Conservation (phyloP, 1,140 invertebrate genomes). For the Plodia interpunctella region DNA sequence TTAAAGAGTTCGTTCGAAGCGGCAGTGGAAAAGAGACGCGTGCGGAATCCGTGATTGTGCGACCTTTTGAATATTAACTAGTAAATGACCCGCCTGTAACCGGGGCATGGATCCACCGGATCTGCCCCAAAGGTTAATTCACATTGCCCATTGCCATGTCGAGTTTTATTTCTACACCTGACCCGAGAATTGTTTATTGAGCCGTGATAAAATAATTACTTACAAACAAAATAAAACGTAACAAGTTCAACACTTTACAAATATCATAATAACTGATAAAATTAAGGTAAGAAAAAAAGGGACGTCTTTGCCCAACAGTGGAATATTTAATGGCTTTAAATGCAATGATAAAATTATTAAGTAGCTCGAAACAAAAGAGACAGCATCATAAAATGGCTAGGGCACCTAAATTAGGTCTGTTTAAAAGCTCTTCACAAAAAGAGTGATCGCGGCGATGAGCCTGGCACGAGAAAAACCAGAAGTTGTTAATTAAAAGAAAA, state of each 20-base stretch:
- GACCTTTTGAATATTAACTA: constrained; percentile 70
- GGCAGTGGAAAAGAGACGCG: constrained; percentile 49
- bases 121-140: constrained; percentile 49
- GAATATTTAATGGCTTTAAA: too few relatives aligned
- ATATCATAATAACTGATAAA: too few relatives aligned
- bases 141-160: constrained; percentile 25
- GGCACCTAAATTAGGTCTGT: constrained; percentile 10
- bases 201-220: constrained; percentile 5
- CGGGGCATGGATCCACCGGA: constrained; percentile 41
- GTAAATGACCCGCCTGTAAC: constrained; percentile 54
- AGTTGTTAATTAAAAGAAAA: constrained; percentile 48
- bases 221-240: too few relatives aligned
- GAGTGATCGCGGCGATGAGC: constrained; percentile 14
- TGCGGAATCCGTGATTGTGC: constrained; percentile 58
- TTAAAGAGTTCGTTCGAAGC: constrained; percentile 40
- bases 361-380: background rate
- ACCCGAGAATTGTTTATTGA: constrained; percentile 6
- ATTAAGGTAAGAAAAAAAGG: too few relatives aligned
- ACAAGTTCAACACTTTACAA: too few relatives aligned
- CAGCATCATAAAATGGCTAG: background rate
- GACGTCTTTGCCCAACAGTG: too few relatives aligned
- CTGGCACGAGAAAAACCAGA: constrained; percentile 30
- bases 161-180: constrained; percentile 12
- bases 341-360: background rate
- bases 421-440: constrained; percentile 6